Conservation (phyloP, 2,113 vertebrate genomes). For the Melanocharis versteri region DNA sequence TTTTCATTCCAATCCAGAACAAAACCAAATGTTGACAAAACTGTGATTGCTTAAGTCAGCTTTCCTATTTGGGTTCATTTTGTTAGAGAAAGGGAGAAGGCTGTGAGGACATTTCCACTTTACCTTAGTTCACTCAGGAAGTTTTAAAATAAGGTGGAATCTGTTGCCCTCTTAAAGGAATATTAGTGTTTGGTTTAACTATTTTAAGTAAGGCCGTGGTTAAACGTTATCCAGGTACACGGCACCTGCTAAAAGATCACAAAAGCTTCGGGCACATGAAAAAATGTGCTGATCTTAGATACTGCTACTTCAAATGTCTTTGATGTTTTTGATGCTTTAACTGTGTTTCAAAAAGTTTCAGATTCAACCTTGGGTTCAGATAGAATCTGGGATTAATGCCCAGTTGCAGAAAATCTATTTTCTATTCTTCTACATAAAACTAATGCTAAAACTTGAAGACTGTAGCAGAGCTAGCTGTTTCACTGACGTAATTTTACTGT, state of each 20-base stretch:
- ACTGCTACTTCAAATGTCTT: neutral
- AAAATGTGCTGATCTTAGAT: neutral
- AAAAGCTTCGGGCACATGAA: neutral
- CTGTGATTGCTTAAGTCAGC: slow-evolving; percentile 3
- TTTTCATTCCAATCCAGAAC: slow-evolving; percentile 7
- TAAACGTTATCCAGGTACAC: neutral
- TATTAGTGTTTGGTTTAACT: neutral
- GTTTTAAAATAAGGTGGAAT: neutral
- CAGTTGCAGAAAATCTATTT: neutral
- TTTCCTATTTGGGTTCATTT: neutral
- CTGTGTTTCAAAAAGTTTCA: neutral
- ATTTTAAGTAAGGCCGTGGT: neutral
- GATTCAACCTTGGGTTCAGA: neutral
- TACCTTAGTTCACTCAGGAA: neutral
- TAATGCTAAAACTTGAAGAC: neutral
- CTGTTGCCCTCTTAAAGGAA: neutral
- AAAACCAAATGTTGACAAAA: slow-evolving; percentile 39
- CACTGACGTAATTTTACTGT: neutral
- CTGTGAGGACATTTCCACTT: neutral
- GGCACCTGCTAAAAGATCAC: neutral
- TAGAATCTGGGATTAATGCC: neutral
- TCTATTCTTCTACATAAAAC: neutral
- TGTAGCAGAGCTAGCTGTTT: neutral
- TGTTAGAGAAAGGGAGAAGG: neutral
- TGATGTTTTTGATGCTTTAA: neutral